phyloP scores from a whole-genome alignment of 2,888 invertebrate species.

The Sesamia inferens region DNA sequence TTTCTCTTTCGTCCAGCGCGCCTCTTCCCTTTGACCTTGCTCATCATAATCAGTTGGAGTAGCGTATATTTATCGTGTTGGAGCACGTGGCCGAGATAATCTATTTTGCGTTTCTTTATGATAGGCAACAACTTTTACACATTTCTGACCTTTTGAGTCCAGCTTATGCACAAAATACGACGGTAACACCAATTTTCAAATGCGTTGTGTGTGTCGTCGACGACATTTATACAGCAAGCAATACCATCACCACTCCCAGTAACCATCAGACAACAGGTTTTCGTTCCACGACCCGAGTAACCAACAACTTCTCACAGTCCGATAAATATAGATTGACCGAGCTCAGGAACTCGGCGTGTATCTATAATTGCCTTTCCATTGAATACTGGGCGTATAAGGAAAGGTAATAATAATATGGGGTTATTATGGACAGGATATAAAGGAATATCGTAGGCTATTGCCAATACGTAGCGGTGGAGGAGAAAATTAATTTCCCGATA shows the following conservation, averaged over 20 bases:
- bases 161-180: no score
- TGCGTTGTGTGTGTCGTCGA: no score
- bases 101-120: no score
- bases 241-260: neutral
- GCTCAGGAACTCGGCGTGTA: constrained; percentile 19
- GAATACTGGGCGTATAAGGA: constrained; percentile 1
- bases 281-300: neutral
- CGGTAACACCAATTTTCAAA: no score
- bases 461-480: neutral
- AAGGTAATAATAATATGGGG: constrained; percentile 15
- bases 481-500: neutral
- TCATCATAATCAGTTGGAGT: no score
- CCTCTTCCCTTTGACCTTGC: no score
- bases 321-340: constrained; percentile 37
- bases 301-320: neutral
- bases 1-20: no score
- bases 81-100: no score
- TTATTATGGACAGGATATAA: constrained; percentile 28
- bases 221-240: neutral
- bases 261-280: constrained; percentile 31
- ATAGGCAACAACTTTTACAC: no score
- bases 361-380: constrained; percentile 34
- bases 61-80: no score
- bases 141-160: no score
- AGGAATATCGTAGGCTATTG: constrained; percentile 6